Evolutionary conservation across 2,113 vertebrate genomes (phyloP).

Genomic region (Thomomys bottae): DNA sequence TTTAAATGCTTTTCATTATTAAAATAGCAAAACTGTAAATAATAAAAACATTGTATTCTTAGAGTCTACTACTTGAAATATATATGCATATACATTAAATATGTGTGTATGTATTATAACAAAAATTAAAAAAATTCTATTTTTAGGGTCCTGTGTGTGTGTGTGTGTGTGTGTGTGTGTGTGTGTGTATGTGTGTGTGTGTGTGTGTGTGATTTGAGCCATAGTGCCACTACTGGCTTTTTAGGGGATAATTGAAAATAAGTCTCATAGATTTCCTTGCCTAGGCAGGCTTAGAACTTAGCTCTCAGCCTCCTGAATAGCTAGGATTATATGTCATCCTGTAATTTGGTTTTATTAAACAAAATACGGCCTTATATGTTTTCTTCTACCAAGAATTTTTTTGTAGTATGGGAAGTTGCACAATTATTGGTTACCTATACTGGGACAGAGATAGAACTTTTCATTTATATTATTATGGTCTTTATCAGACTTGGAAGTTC

Average conservation of each 20-base stretch:
- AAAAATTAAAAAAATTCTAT: too few relatives aligned
- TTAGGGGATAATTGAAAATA: too few relatives aligned
- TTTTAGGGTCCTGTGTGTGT: too few relatives aligned
- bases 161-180: too few relatives aligned
- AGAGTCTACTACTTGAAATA: background rate
- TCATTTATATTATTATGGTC: background rate
- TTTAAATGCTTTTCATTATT: slow-evolving; percentile 28
- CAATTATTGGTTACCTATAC: background rate
- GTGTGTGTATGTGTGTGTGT: too few relatives aligned
- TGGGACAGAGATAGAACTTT: slow-evolving; percentile 5
- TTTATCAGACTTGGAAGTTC: slow-evolving; percentile 51
- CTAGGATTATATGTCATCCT: background rate
- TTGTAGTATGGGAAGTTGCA: slow-evolving; percentile 32
- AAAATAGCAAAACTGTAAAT: slow-evolving; percentile 46
- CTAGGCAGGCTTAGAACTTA: too few relatives aligned
- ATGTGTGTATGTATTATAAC: too few relatives aligned
- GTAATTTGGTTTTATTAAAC: slow-evolving; percentile 55
- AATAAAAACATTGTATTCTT: slow-evolving; percentile 16
- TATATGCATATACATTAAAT: too few relatives aligned
- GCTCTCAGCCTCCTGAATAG: too few relatives aligned
- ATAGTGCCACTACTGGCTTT: too few relatives aligned
- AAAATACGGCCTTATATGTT: slow-evolving; percentile 22
- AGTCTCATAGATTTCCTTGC: too few relatives aligned
- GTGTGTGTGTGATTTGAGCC: too few relatives aligned
- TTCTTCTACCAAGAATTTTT: slow-evolving; percentile 44